Percentiles rank a stretch among this genome's conserved stretches.
Conservation (phyloP, 2,113 vertebrate species). For the Carettochelys insculpta region DNA sequence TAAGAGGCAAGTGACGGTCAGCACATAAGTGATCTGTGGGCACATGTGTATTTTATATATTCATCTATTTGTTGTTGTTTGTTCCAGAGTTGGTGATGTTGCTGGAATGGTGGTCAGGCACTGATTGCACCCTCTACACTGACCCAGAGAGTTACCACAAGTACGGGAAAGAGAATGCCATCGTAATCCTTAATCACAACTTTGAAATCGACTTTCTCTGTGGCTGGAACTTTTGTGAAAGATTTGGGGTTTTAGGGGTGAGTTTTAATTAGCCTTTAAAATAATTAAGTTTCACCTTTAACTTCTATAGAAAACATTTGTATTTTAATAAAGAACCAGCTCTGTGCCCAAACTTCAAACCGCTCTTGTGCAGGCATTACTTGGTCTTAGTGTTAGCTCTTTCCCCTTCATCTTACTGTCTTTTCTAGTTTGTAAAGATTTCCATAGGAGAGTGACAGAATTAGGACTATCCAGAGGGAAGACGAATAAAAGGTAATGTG, state of each 20-base stretch:
- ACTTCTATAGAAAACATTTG: not conserved
- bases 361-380: not conserved
- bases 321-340: not conserved
- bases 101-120: slow-evolving; percentile 98
- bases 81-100: slow-evolving; percentile 91
- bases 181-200: slow-evolving; percentile 95
- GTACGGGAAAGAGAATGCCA: slow-evolving; percentile 92
- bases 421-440: not conserved
- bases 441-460: not conserved
- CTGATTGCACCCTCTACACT: slow-evolving; percentile 89
- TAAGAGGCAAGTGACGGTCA: not conserved
- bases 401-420: not conserved
- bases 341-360: not conserved
- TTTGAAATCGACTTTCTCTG: slow-evolving; percentile 98
- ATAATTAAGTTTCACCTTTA: not conserved
- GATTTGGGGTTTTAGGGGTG: slow-evolving; percentile 95
- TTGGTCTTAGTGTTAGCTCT: not conserved
- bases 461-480: not conserved
- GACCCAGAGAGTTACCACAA: slow-evolving; percentile 81
- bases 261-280: slow-evolving; percentile 63
- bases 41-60: not conserved
- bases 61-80: slow-evolving; percentile 53
- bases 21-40: not conserved
- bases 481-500: not conserved
- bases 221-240: slow-evolving; percentile 94